Conservation (phyloP, 2,888 invertebrate species). For the Mesorhabditis spiculigera region DNA sequence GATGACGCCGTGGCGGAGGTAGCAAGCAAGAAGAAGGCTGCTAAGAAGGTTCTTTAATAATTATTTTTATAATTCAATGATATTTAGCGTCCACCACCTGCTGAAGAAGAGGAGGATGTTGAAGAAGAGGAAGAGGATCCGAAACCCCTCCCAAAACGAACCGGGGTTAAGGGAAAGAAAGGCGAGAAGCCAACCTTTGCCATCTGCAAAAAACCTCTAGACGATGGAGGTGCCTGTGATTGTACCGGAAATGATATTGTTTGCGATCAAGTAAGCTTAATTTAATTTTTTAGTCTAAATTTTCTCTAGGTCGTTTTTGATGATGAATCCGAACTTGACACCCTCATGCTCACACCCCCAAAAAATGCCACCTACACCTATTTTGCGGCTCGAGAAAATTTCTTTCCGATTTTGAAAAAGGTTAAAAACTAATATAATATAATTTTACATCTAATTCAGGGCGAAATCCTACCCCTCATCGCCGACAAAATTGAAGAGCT, state of each 20-base stretch:
- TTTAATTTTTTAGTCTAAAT: not conserved
- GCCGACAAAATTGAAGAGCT: constrained; percentile 21
- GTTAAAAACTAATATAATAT: not conserved
- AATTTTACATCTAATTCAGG: constrained; percentile 18
- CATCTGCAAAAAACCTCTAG: not conserved
- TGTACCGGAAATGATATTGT: not conserved
- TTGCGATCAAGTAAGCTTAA: not conserved
- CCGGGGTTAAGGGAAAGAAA: not conserved
- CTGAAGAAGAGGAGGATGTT: no score
- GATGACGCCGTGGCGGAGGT: not conserved
- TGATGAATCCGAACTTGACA: not conserved
- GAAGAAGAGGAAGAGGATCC: no score
- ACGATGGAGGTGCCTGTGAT: constrained; percentile 1
- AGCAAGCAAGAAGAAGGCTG: no score
- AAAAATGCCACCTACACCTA: not conserved
- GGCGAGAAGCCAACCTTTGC: not conserved
- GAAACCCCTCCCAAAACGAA: not conserved
- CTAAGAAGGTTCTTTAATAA: no score
- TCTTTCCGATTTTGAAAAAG: not conserved
- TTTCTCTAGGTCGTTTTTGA: constrained; percentile 4
- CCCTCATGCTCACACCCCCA: not conserved
- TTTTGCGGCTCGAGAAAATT: not conserved
- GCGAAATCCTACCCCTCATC: constrained; percentile 20
- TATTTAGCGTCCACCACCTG: no score
- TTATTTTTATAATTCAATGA: no score